Percentiles rank a stretch among this genome's conserved stretches.
These are phyloP conservation scores for Gallinago nigripennis DNA, from an alignment of 2,797 vertebrate genomes.

Conservation along the genomic window DNA sequence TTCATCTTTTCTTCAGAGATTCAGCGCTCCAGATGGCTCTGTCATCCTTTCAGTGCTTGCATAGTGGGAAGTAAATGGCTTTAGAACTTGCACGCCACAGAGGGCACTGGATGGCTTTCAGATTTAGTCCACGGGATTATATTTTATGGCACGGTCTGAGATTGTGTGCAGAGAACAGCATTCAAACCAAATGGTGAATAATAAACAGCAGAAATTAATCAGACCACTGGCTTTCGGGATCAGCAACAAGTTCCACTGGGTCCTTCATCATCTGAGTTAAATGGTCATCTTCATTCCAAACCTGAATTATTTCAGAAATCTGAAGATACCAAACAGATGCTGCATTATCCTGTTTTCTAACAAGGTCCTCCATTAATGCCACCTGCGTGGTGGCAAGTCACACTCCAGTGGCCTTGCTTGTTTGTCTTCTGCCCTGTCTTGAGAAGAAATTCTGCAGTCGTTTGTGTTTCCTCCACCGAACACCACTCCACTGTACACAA, in stretches of 20 bases:
- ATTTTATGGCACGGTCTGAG: background rate
- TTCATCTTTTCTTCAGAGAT: background rate
- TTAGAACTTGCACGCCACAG: background rate
- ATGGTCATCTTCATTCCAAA: background rate
- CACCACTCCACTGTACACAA: background rate
- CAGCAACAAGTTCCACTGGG: background rate
- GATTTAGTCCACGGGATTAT: background rate
- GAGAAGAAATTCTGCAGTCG: background rate
- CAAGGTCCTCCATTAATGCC: background rate
- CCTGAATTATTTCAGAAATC: background rate
- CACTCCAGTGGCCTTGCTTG: background rate
- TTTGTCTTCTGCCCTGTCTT: background rate
- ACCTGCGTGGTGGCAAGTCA: background rate
- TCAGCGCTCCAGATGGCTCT: constrained; percentile 5
- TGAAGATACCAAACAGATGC: background rate
- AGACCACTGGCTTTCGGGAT: background rate
- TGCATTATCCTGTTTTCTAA: background rate
- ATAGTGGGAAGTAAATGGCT: background rate
- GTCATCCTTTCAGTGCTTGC: background rate
- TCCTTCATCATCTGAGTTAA: background rate
- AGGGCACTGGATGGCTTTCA: background rate
- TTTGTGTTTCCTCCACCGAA: background rate
- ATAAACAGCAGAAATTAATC: background rate
- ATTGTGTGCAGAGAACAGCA: background rate
- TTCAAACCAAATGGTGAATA: background rate